phyloP scores from a whole-genome alignment of 2,888 invertebrate species.

The Eristalis pertinax region DNA sequence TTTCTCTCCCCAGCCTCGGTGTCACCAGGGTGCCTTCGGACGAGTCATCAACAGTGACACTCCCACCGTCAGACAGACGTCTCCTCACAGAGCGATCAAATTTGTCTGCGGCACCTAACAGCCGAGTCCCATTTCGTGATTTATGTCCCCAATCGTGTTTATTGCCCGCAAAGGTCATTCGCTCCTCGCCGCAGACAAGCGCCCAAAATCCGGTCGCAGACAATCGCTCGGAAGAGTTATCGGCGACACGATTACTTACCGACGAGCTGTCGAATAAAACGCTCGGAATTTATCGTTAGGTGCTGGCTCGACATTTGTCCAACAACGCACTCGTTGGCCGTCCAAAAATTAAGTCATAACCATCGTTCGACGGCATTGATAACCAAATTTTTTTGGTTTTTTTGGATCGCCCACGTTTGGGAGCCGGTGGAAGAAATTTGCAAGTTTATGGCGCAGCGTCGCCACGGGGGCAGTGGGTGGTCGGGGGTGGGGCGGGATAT shows the following conservation, averaged over 20 bases:
- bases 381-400: constrained; percentile 15
- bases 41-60: no score
- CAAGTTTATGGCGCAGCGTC: constrained; percentile 31
- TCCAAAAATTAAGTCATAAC: constrained; percentile 63
- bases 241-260: constrained; percentile 37
- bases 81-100: constrained; percentile 25
- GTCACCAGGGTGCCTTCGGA: background rate
- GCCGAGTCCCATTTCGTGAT: constrained; percentile 4
- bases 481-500: background rate
- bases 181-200: constrained; percentile 28
- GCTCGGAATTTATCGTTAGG: constrained; percentile 40
- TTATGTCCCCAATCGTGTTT: constrained; percentile 47
- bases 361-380: constrained; percentile 15
- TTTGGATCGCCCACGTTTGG: constrained; percentile 33
- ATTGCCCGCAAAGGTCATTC: constrained; percentile 42
- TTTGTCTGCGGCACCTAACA: constrained; percentile 48
- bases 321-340: background rate
- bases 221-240: constrained; percentile 51
- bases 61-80: background rate
- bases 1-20: background rate
- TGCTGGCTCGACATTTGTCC: background rate
- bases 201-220: constrained; percentile 20
- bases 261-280: constrained; percentile 48
- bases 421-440: constrained; percentile 30
- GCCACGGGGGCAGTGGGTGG: background rate